Conservation (phyloP, 1,140 invertebrate species). For the Carcinoscorpius rotundicauda region DNA sequence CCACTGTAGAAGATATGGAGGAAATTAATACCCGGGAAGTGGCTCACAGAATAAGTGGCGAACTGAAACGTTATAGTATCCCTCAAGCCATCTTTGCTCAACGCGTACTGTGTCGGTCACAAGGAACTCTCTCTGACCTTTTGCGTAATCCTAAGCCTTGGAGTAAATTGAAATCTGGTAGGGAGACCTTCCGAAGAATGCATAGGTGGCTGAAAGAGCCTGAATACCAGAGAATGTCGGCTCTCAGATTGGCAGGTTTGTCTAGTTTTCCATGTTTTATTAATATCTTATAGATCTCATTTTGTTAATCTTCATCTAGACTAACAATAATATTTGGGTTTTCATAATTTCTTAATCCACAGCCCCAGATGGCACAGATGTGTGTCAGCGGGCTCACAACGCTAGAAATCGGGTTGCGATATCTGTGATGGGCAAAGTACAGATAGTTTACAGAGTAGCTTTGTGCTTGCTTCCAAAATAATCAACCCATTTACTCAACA, state of each 20-base stretch:
- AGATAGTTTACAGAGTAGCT: too few relatives aligned
- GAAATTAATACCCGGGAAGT: slow-evolving; percentile 99
- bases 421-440: too few relatives aligned
- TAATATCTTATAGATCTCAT: slow-evolving; percentile 16
- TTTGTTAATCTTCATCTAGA: too few relatives aligned
- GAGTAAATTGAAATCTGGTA: slow-evolving; percentile 98
- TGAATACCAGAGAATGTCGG: slow-evolving; percentile 98
- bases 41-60: slow-evolving; percentile 94
- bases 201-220: slow-evolving; percentile 99
- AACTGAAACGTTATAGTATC: slow-evolving; percentile 97
- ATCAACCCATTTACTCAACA: too few relatives aligned
- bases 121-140: slow-evolving; percentile 93
- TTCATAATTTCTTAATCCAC: too few relatives aligned
- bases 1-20: slow-evolving; percentile 53
- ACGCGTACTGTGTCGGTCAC: slow-evolving; percentile 89
- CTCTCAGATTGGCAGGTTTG: slow-evolving; percentile 86
- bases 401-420: too few relatives aligned
- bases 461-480: too few relatives aligned
- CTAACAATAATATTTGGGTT: too few relatives aligned
- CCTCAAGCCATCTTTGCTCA: slow-evolving; percentile 99
- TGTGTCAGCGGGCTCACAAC: too few relatives aligned
- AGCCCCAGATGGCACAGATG: too few relatives aligned
- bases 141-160: slow-evolving; percentile 97
- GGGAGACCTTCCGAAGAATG: slow-evolving; percentile 98
- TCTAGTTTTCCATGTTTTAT: too few relatives aligned